phyloP scores from a whole-genome alignment of 1,140 invertebrate genomes.

The Ctenoplectra terminalis region DNA sequence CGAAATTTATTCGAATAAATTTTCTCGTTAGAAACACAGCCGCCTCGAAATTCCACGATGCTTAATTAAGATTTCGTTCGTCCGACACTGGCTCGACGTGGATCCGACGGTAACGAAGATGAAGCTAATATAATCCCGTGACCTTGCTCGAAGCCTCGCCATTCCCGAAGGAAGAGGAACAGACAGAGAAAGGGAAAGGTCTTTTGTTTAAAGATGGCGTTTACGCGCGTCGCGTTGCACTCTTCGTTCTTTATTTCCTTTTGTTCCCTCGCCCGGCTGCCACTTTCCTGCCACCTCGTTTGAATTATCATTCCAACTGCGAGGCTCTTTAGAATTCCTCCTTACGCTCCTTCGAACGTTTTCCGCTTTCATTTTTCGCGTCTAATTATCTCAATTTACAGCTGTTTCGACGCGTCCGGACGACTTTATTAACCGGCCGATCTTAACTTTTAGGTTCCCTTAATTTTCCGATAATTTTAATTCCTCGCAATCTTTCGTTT shows the following conservation, averaged over 20 bases:
- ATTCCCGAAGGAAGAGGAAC: neutral
- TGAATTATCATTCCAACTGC: conserved; percentile 37
- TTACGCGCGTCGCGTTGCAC: conserved; percentile 36
- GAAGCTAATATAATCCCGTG: conserved; percentile 63
- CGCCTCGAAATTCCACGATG: neutral
- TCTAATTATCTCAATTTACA: conserved; percentile 22
- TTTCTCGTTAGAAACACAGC: neutral
- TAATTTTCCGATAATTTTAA: no score
- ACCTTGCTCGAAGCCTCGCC: conserved; percentile 47
- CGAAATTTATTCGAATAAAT: conserved; percentile 23
- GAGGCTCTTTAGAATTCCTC: neutral
- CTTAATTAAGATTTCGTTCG: conserved; percentile 46
- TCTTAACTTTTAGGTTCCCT: no score
- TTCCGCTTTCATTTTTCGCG: conserved; percentile 11
- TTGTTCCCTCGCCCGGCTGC: conserved; percentile 3
- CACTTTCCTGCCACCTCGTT: conserved; percentile 16
- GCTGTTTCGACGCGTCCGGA: neutral
- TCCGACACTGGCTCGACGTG: conserved; percentile 5
- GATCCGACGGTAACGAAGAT: conserved; percentile 25
- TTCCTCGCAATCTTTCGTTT: neutral
- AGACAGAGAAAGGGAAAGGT: neutral
- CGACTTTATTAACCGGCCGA: neutral
- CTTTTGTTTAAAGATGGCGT: conserved; percentile 65
- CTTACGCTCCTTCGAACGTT: neutral
- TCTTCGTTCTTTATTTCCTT: conserved; percentile 37